Evolutionary conservation across 2,797 vertebrate genomes (phyloP).

Genomic region (Etheostoma perlongum): DNA sequence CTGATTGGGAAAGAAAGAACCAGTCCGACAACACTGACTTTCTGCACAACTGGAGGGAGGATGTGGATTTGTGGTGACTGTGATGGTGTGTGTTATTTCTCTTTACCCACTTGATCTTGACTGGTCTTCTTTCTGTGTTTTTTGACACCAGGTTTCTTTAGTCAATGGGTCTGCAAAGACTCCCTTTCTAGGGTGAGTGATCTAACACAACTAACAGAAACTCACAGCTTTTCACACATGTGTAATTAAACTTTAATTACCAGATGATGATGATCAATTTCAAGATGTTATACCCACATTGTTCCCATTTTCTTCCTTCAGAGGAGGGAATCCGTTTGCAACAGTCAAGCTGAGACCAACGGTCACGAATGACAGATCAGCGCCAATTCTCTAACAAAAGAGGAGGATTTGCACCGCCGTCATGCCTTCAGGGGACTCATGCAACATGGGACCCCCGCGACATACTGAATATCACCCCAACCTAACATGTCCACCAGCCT

Average conservation of each 20-base stretch:
- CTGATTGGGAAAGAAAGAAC: constrained; percentile 47
- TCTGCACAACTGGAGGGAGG: constrained; percentile 48
- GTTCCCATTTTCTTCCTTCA: constrained; percentile 63
- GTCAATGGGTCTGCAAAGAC: constrained; percentile 90
- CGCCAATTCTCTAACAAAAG: constrained; percentile 84
- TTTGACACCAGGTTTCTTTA: constrained; percentile 86
- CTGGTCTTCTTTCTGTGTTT: constrained; percentile 53
- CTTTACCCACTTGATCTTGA: constrained; percentile 37
- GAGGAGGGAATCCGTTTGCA: constrained; percentile 95
- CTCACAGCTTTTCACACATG: constrained; percentile 13
- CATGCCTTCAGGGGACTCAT: constrained; percentile 55
- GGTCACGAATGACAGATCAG: constrained; percentile 96
- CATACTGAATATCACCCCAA: constrained; percentile 42
- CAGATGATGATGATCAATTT: not conserved
- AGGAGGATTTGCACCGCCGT: constrained; percentile 44
- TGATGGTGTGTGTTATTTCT: constrained; percentile 23
- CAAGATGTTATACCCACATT: not conserved
- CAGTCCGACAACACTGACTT: constrained; percentile 62
- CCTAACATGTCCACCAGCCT: constrained; percentile 61
- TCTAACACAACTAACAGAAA: constrained; percentile 43
- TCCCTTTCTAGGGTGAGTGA: constrained; percentile 92
- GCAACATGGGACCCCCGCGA: constrained; percentile 19
- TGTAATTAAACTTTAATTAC: not conserved
- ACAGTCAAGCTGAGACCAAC: constrained; percentile 95
- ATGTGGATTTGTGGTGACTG: constrained; percentile 39